Conservation (phyloP, 2,113 vertebrate genomes). For the Cygnus buccinator region DNA sequence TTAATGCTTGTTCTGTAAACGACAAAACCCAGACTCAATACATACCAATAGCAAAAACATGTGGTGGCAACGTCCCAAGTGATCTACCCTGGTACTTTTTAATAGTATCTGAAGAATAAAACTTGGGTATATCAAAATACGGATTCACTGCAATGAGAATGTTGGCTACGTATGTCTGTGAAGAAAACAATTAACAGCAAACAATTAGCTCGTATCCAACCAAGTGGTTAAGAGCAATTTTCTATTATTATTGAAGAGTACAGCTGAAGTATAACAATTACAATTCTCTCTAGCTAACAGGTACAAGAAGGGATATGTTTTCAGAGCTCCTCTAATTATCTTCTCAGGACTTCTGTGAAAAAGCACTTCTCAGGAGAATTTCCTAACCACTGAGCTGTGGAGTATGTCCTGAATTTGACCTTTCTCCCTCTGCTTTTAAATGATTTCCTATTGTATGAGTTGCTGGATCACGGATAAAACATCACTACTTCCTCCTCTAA, state of each 20-base stretch:
- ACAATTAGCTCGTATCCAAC: background rate
- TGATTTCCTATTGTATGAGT: slow-evolving; percentile 4
- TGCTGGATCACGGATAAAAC: background rate
- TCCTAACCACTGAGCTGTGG: background rate
- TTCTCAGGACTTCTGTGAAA: background rate
- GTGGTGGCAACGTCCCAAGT: slow-evolving; percentile 92
- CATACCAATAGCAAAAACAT: slow-evolving; percentile 96
- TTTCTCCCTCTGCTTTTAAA: slow-evolving; percentile 20
- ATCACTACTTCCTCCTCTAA: background rate
- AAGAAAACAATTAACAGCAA: slow-evolving; percentile 39
- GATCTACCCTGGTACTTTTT: slow-evolving; percentile 91
- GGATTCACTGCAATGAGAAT: slow-evolving; percentile 98
- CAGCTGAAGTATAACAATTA: background rate
- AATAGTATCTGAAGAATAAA: slow-evolving; percentile 90
- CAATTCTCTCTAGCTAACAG: background rate
- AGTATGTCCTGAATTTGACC: slow-evolving; percentile 25
- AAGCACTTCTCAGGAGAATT: background rate
- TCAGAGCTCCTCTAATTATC: background rate
- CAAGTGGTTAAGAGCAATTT: background rate
- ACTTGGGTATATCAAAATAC: slow-evolving; percentile 94
- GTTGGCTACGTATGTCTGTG: slow-evolving; percentile 97
- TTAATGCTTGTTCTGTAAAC: background rate
- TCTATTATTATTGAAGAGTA: background rate
- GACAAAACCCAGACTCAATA: background rate
- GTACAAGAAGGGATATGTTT: background rate